Conservation (phyloP, 1,140 invertebrate species). For the Aporrectodea caliginosa region DNA sequence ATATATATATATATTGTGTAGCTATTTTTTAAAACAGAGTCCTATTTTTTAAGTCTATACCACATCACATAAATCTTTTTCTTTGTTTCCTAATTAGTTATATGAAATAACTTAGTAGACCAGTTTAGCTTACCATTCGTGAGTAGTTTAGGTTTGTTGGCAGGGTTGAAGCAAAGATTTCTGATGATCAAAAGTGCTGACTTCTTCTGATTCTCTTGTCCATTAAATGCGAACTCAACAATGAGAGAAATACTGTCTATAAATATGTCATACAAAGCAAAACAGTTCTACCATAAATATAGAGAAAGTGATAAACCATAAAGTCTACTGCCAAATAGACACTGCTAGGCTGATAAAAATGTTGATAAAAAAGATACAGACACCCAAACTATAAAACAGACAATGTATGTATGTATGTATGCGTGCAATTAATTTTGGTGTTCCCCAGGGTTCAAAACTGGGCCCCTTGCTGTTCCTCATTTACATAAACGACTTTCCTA, state of each 20-base stretch:
- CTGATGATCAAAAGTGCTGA: conserved; percentile 41
- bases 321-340: no score
- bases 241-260: not conserved
- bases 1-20: not conserved
- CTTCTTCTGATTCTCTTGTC: not conserved
- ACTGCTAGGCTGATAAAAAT: not conserved
- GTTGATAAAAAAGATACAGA: not conserved
- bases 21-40: no score
- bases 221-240: not conserved
- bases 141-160: conserved; percentile 51
- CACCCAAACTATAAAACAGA: no score
- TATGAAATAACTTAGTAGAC: not conserved
- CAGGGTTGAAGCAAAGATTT: conserved; percentile 51
- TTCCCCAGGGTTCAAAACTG: no score
- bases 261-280: not conserved
- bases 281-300: not conserved
- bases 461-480: no score
- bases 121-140: conserved; percentile 43
- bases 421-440: no score
- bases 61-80: no score
- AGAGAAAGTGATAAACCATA: not conserved
- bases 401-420: no score
- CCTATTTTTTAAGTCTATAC: no score
- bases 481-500: no score
- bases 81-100: no score